Conservation (phyloP, 2,888 invertebrate genomes). For the Melanargia galathea region DNA sequence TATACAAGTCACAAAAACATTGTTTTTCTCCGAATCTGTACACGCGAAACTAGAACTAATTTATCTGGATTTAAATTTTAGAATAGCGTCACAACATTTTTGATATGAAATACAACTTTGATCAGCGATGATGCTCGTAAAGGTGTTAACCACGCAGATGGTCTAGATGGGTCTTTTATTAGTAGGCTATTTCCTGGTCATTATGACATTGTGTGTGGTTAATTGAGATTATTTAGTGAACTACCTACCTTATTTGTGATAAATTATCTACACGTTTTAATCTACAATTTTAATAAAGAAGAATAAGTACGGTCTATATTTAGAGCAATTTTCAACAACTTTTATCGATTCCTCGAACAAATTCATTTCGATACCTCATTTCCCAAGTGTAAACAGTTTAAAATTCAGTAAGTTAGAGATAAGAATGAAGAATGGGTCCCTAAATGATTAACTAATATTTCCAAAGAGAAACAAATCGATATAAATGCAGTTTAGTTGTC, state of each 20-base stretch:
- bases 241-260: neutral
- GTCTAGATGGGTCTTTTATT: slow-evolving; percentile 14
- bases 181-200: slow-evolving; percentile 25
- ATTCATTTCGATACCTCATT: too few species aligned
- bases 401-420: too few species aligned
- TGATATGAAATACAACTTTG: neutral
- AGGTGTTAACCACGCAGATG: slow-evolving; percentile 34
- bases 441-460: too few species aligned
- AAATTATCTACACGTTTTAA: too few species aligned
- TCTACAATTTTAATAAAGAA: neutral
- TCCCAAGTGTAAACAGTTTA: too few species aligned
- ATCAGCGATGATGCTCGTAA: slow-evolving; percentile 1
- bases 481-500: too few species aligned
- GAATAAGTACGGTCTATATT: too few species aligned
- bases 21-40: slow-evolving; percentile 31
- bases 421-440: too few species aligned
- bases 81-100: slow-evolving; percentile 9
- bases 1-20: slow-evolving; percentile 37
- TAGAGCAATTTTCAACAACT: too few species aligned
- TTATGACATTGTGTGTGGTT: slow-evolving; percentile 27
- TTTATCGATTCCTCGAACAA: too few species aligned
- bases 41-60: slow-evolving; percentile 10
- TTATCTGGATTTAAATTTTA: neutral
- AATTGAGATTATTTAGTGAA: slow-evolving; percentile 24
- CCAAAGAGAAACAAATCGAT: too few species aligned